A percentile compares a stretch with the other conserved stretches of the same genome.
phyloP scores from a whole-genome alignment of 2,888 invertebrate genomes.

The Hirtodrosophila cameraria region DNA sequence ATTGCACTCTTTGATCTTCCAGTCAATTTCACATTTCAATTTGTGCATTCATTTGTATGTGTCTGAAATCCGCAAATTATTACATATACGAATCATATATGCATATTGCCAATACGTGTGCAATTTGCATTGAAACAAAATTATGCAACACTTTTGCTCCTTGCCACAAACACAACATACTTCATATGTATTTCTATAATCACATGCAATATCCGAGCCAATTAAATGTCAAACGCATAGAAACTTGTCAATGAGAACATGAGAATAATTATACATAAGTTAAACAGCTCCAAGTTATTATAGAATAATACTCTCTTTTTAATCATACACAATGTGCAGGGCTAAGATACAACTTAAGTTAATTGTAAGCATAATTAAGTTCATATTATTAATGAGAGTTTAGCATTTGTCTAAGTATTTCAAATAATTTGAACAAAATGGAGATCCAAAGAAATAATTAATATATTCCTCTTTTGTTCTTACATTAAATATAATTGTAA shows the following conservation, averaged over 20 bases:
- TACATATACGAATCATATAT: too few relatives aligned
- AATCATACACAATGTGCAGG: constrained; percentile 13
- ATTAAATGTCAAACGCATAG: too few relatives aligned
- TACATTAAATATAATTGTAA: neutral
- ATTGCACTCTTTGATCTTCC: constrained; percentile 56
- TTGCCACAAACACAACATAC: too few relatives aligned
- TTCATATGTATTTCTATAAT: too few relatives aligned
- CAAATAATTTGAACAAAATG: constrained; percentile 2
- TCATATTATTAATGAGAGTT: constrained; percentile 1
- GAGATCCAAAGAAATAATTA: constrained; percentile 1
- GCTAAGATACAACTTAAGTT: constrained; percentile 33
- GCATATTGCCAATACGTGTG: too few relatives aligned
- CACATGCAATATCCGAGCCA: too few relatives aligned
- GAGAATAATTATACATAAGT: constrained; percentile 1
- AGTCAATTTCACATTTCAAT: too few relatives aligned
- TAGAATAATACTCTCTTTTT: too few relatives aligned
- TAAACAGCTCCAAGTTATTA: neutral
- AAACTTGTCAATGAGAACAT: neutral
- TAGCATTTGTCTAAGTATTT: constrained; percentile 1
- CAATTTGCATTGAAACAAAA: neutral
- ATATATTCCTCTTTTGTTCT: neutral
- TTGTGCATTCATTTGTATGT: neutral
- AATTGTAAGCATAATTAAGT: constrained; percentile 27
- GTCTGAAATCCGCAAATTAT: neutral
- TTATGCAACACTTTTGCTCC: constrained; percentile 3